Evolutionary conservation across 2,888 invertebrate species (phyloP), one percentile per base, ranked within the genome.

Genomic region (Callimorpha dominula): DNA sequence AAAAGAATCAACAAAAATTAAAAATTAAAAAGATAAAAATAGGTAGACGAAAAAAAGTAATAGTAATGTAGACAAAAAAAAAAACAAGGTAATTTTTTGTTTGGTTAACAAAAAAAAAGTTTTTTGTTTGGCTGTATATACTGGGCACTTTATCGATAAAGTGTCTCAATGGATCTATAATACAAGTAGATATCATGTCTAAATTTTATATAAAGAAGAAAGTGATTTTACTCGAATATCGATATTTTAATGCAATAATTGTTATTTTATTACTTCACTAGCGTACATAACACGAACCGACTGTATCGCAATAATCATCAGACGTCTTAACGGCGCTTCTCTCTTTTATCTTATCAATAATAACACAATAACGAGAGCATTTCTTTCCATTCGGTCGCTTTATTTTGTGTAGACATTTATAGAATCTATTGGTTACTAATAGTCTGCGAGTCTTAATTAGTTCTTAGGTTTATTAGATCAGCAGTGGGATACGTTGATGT

Each of bases 331-430:
- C 17, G 14, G 40, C n/a, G 20, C 52, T 66, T 66, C 60, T 70
- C 40, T 40, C 40, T n/a, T n/a, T 84, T 78, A 79, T 82, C 79
- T 82, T 82, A 82, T 82, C 82, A 73, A 66, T 78, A 76, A 76
- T 52, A 81, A 75, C 73, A 79, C 68, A 75, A 71, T 31, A 68
- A 74, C 65, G 74, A 71, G 65, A 74, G 74, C 71, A 70, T 78
- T 81, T 77, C 78, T 79, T 75, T 70, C 69, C 50, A 57, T 65
- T 70, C 57, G 54, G 66, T 71, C 66, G 43, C 3, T 67, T 63
- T 8, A n/a, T 40, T 5, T 6, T 31, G 65, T 60, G 68, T 52
- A 52, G 68, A 40, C 15, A n/a, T 60, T 60, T 31, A 60, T 42
- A 54, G 43, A 42, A 60, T 62, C 17, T 68, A 57, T 57, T 57